phyloP scores from a whole-genome alignment of 2,888 invertebrate species.

The Sympetrum striolatum region DNA sequence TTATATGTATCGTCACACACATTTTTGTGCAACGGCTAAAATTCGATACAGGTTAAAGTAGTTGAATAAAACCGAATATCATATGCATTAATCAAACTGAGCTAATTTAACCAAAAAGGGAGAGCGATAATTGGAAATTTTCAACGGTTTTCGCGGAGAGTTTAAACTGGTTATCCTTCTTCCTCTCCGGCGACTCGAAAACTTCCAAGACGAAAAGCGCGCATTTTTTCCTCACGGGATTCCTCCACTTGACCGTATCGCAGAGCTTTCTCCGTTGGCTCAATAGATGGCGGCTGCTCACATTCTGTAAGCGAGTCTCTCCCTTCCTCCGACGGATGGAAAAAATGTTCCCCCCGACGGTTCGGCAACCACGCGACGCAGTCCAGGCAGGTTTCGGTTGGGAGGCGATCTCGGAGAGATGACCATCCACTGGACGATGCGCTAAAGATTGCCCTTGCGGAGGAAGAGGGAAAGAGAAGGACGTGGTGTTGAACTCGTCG shows the following conservation, averaged over 20 bases:
- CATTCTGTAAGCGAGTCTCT: neutral
- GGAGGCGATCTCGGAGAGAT: neutral
- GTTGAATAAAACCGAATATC: too few species aligned
- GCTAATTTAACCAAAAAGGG: too few species aligned
- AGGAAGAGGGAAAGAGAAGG: neutral
- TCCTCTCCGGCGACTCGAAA: neutral
- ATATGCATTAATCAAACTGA: too few species aligned
- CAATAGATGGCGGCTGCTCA: slow-evolving; percentile 38
- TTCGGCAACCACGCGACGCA: neutral
- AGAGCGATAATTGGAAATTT: too few species aligned
- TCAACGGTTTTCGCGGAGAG: too few species aligned
- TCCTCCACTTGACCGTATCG: neutral
- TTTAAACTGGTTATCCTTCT: too few species aligned
- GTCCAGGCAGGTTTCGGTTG: neutral
- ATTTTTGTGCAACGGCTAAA: too few species aligned
- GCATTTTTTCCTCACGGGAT: neutral
- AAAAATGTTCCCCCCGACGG: neutral
- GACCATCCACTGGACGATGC: slow-evolving; percentile 2
- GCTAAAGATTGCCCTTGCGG: slow-evolving; percentile 4
- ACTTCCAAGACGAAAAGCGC: neutral
- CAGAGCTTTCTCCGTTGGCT: neutral
- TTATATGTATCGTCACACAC: too few species aligned
- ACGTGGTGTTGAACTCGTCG: neutral
- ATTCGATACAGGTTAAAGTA: too few species aligned
- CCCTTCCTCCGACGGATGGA: neutral